Evolutionary conservation across 2,797 vertebrate genomes (phyloP), one percentile per base, ranked within the genome.

Genomic region (Gobio occitaniae): DNA sequence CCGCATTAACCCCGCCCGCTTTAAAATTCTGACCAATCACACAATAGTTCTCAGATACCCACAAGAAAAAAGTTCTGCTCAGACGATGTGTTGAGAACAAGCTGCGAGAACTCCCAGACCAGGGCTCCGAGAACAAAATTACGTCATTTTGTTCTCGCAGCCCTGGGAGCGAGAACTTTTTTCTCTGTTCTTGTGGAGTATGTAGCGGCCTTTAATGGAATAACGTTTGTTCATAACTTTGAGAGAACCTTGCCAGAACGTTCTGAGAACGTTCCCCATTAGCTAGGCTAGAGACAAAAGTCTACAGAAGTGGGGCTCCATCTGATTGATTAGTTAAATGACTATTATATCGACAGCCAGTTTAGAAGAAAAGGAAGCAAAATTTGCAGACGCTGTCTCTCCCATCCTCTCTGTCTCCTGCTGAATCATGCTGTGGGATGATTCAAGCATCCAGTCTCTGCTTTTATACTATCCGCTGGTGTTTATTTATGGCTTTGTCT

Each of bases 391-490:
- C 1, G 13, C n/a, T n/a, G 16, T 50, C 68, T 65, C 54, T 78
- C 16, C 41, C 6, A 72, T 38, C 21, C 72, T 82, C 36, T 70
- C 32, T 59, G 52, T 69, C 15, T 79, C 75, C 47, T 83, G 83
- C 87, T 90, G 89, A 90, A 85, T 89, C 89, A 91, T 59, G 47
- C 74, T 72, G 71, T 80, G 66, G 54, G 80, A 80, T 86, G 83
- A 89, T 84, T 86, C 54, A 86, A 77, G 76, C 54, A 25, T 74
- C 61, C 59, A 44, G 50, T 47, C 56, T 82, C 74, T 74, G 36
- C 56, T 70, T 87, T 88, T 87, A 74, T 80, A 71, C 83, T 47
- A 63, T 65, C 72, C 6, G 12, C 47, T 74, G 66, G 70, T 69
- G 78, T 84, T 86, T 88, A 87, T 88, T 87, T 89, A 83, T 86